Base-by-base conservation (phyloP, 2,888 invertebrate genomes). In the Dendrolimus pini region DNA sequence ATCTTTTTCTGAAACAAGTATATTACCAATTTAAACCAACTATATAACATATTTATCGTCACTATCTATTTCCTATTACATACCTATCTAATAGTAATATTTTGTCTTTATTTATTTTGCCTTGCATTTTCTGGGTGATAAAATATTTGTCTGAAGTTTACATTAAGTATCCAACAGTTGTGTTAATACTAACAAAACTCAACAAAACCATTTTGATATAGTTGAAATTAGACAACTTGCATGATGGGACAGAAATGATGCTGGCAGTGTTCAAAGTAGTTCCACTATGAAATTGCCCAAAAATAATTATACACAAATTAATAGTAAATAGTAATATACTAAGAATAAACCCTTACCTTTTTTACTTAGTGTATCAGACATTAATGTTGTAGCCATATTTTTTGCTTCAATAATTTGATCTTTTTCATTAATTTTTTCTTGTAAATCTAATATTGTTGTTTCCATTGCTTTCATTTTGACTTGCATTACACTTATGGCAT, bases 341-440 rank as follows among this genome's bases (percentile, higher is more conserved):
- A 30, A 6, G 30, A 30, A 30, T 30, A 30, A 30, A 30, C 30
- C 30, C 30, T 68, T 67, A 90, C 91, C 91, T 82, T 93, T 94
- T 80, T 92, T 94, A 74, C 91, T 93, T 60, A 95, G 85, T 80
- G 93, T 94, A 67, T 95, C 95, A 7, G 95, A 93, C 92, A 96
- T 94, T 54, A 96, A 85, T 14, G 94, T 93, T 54, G 94, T 93
- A 41, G 97, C 96, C 85, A 94, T 94, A 69, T 96, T 96, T 77
- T 96, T 93, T 7, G 96, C 94, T 80, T 95, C 94, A 71, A 97
- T 95, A 56, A 97, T 95, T 72, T 95, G 94, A 82, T 96, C 96
- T 79, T 96, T 95, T 82, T 96, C 96, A 72, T 93, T 94, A 6
- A 96, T 89, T 81, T 94, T 94, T 77, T 97, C 97, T 82, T 96